Evolutionary conservation across 2,888 invertebrate species (phyloP).

Genomic region (Atethmia centrago): DNA sequence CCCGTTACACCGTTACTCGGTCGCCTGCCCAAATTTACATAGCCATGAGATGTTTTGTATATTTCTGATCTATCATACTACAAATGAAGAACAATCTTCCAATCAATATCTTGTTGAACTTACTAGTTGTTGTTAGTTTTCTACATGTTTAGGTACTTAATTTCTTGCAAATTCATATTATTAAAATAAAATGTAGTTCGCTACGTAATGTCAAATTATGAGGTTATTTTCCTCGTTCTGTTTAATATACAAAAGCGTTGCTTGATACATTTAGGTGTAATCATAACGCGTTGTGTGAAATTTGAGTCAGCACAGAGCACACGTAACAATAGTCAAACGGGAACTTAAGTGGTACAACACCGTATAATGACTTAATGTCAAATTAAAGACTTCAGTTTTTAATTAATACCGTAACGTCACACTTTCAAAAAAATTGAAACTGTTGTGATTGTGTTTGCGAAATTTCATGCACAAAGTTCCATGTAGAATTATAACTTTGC

Average conservation of each 20-base stretch:
- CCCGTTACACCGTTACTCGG: slow-evolving; percentile 67
- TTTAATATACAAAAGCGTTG: slow-evolving; percentile 26
- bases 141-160: slow-evolving; percentile 1
- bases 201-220: slow-evolving; percentile 17
- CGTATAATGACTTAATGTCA: slow-evolving; percentile 2
- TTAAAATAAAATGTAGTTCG: background rate
- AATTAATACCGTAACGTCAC: background rate
- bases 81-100: slow-evolving; percentile 1
- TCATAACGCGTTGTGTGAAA: slow-evolving; percentile 19
- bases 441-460: too few relatives aligned
- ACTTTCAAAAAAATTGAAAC: too few relatives aligned
- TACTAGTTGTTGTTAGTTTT: background rate
- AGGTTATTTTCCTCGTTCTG: slow-evolving; percentile 53
- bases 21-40: slow-evolving; percentile 68
- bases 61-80: slow-evolving; percentile 43
- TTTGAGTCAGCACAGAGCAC: slow-evolving; percentile 13
- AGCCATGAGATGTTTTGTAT: slow-evolving; percentile 55
- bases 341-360: background rate
- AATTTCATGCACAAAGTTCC: slow-evolving; percentile 4
- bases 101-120: slow-evolving; percentile 2
- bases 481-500: slow-evolving; percentile 28
- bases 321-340: slow-evolving; percentile 21
- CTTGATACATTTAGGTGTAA: slow-evolving; percentile 19
- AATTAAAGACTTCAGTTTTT: background rate
- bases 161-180: background rate